A percentile compares a stretch with the other conserved stretches of the same genome.
These are phyloP conservation scores for Parazoanthus darwini DNA, from an alignment of 92 coral and sea anemone genomes.

Conservation along the genomic window DNA sequence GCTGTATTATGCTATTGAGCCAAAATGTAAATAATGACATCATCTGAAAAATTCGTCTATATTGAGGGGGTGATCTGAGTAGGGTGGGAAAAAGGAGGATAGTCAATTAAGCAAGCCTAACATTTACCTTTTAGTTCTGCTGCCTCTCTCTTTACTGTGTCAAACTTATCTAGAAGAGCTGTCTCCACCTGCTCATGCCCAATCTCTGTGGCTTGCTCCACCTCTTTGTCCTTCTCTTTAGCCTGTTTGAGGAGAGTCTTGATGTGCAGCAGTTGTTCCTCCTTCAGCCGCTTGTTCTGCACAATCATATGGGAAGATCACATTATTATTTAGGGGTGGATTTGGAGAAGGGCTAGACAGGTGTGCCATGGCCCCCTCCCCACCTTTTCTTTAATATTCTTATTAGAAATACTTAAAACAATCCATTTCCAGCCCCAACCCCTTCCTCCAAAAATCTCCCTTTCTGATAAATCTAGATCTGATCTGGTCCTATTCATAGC, in stretches of 20 bases:
- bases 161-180: conserved; percentile 78
- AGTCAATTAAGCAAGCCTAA: neutral
- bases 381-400: no score
- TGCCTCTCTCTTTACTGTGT: conserved; percentile 67
- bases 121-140: conserved; percentile 68
- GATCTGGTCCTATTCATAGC: no score
- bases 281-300: conserved; percentile 86
- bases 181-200: conserved; percentile 91
- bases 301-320: neutral
- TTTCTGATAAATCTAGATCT: no score
- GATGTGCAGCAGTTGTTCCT: conserved; percentile 88
- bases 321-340: neutral
- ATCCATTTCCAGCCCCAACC: neutral
- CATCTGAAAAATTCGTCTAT: no score
- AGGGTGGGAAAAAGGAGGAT: no score
- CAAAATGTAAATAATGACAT: no score
- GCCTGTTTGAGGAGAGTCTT: conserved; percentile 92
- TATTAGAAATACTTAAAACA: neutral
- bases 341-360: neutral
- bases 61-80: no score
- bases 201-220: conserved; percentile 85
- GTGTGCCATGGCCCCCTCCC: no score
- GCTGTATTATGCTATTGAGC: no score
- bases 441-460: neutral
- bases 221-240: conserved; percentile 95